These are phyloP conservation scores for Arrhopalites spinosus DNA, from an alignment of 2,888 invertebrate genomes.

Conservation along the genomic window DNA sequence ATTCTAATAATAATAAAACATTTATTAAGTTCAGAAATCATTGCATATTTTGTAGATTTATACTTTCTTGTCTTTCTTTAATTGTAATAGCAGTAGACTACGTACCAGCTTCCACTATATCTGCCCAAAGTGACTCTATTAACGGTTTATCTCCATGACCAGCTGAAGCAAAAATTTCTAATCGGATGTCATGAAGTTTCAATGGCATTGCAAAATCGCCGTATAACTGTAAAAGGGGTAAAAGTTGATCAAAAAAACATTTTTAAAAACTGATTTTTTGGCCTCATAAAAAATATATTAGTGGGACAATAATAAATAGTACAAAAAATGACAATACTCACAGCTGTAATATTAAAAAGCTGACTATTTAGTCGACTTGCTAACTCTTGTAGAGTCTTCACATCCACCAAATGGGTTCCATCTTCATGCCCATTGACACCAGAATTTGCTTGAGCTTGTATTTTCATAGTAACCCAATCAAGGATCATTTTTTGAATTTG, in stretches of 20 bases:
- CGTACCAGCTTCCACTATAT: constrained; percentile 69
- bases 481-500: constrained; percentile 72
- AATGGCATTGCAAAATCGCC: constrained; percentile 90
- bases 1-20: constrained; percentile 32
- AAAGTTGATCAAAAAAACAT: constrained; percentile 3
- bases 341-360: constrained; percentile 84
- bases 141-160: constrained; percentile 86
- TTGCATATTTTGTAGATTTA: too few relatives aligned
- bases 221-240: constrained; percentile 68
- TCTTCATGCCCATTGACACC: constrained; percentile 57
- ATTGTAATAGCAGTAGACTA: too few relatives aligned
- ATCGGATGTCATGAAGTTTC: constrained; percentile 88
- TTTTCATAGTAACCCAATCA: constrained; percentile 66
- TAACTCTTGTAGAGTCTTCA: constrained; percentile 61
- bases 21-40: not conserved
- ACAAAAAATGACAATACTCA: constrained; percentile 59
- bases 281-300: not conserved
- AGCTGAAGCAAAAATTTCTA: constrained; percentile 93
- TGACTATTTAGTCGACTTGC: constrained; percentile 76
- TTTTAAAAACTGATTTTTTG: not conserved
- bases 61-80: too few relatives aligned
- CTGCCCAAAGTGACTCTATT: constrained; percentile 89
- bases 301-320: constrained; percentile 26
- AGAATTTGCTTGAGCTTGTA: constrained; percentile 59
- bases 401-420: constrained; percentile 37